Conservation (phyloP, 2,797 vertebrate genomes). For the Notoglanidium macrostoma region DNA sequence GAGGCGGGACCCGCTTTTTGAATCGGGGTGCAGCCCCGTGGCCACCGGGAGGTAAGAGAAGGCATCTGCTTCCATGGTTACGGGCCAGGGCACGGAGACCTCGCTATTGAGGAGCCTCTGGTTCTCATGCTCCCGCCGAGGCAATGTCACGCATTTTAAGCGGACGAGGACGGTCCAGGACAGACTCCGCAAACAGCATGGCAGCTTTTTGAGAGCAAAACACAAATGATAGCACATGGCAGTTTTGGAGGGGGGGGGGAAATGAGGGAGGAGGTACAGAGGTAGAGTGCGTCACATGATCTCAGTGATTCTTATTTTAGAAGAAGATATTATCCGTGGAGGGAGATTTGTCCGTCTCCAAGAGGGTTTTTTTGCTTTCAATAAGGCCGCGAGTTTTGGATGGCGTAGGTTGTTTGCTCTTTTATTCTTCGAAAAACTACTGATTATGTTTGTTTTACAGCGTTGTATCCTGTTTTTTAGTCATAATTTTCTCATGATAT, state of each 20-base stretch:
- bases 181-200: constrained; percentile 77
- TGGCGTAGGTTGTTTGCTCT: constrained; percentile 32
- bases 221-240: constrained; percentile 87
- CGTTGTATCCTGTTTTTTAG: background rate
- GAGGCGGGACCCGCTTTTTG: constrained; percentile 87
- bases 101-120: constrained; percentile 91
- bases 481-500: background rate
- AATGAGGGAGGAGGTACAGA: constrained; percentile 66
- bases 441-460: background rate
- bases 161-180: constrained; percentile 83
- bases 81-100: constrained; percentile 93
- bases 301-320: constrained; percentile 76
- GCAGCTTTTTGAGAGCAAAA: constrained; percentile 87
- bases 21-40: constrained; percentile 89
- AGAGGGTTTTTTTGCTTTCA: background rate
- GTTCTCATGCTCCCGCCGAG: constrained; percentile 97
- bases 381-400: background rate
- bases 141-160: constrained; percentile 95
- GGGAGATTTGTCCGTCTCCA: constrained; percentile 23
- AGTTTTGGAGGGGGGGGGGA: constrained; percentile 70
- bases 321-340: constrained; percentile 61
- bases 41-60: constrained; percentile 98
- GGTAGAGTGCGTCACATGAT: constrained; percentile 88
- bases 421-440: constrained; percentile 58
- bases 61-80: constrained; percentile 99